Evolutionary conservation across 2,888 invertebrate species (phyloP).

Genomic region (Exephanes ischioxanthus): DNA sequence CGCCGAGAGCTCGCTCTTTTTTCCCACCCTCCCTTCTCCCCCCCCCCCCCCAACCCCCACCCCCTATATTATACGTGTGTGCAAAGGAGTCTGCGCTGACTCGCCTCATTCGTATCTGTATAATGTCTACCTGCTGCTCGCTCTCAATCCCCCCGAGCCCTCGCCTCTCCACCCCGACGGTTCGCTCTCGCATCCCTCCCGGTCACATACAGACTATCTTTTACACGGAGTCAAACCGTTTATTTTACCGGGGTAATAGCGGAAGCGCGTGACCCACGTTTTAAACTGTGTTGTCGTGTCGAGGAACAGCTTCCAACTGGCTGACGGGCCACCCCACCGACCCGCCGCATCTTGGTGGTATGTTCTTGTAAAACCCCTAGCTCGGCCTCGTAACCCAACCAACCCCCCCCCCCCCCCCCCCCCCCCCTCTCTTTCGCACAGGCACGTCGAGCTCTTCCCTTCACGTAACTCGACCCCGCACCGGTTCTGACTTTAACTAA

Average conservation of each 20-base stretch:
- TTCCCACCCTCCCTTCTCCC: not conserved
- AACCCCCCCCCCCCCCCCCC: not conserved
- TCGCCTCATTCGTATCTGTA: constrained; percentile 20
- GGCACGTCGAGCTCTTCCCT: not conserved
- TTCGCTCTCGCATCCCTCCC: constrained; percentile 32
- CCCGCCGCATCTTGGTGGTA: not conserved
- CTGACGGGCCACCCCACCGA: not conserved
- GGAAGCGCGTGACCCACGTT: constrained; percentile 71
- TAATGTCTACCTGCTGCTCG: constrained; percentile 30
- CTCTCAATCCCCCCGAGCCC: not conserved
- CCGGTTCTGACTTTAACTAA: constrained; percentile 57
- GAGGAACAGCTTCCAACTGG: constrained; percentile 41
- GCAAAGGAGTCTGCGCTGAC: constrained; percentile 4
- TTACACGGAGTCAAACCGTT: constrained; percentile 70
- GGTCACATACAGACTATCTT: constrained; percentile 68
- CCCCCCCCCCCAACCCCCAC: too few species aligned
- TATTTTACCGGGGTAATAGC: constrained; percentile 71
- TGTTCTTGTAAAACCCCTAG: constrained; percentile 36
- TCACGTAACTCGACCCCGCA: not conserved
- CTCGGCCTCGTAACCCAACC: constrained; percentile 13
- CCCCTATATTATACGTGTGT: constrained; percentile 26
- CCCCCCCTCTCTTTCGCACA: not conserved
- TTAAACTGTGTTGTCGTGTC: constrained; percentile 71
- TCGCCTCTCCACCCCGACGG: constrained; percentile 10
- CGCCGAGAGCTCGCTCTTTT: constrained; percentile 49